A percentile compares a stretch with the other conserved stretches of the same genome.
phyloP scores from a whole-genome alignment of 1,140 invertebrate species.

The Grapholita molesta region DNA sequence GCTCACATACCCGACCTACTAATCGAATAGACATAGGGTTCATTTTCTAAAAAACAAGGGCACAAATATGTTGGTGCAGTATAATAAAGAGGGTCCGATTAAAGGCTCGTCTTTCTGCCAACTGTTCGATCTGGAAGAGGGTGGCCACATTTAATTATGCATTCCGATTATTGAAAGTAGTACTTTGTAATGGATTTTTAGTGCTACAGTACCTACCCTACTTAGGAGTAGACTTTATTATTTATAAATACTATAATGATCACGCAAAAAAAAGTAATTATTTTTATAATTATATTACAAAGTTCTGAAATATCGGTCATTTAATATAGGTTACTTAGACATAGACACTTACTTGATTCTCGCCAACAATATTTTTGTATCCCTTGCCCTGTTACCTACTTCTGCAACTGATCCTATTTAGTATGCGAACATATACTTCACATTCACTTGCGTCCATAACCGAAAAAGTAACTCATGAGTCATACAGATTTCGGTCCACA shows the following conservation, averaged over 20 bases:
- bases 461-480: too few species aligned
- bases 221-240: not conserved
- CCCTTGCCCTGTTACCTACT: too few species aligned
- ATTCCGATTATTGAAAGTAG: slow-evolving; percentile 63
- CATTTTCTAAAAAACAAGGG: not conserved
- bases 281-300: too few species aligned
- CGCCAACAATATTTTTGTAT: too few species aligned
- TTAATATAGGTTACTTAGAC: too few species aligned
- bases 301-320: too few species aligned
- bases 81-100: slow-evolving; percentile 67
- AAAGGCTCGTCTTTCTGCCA: slow-evolving; percentile 73
- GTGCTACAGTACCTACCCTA: slow-evolving; percentile 17
- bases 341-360: too few species aligned
- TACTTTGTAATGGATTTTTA: slow-evolving; percentile 62
- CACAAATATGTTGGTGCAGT: not conserved
- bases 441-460: too few species aligned
- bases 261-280: too few species aligned
- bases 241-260: not conserved
- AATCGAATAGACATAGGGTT: not conserved
- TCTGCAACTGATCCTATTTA: too few species aligned
- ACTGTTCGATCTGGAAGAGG: slow-evolving; percentile 57
- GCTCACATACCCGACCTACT: not conserved
- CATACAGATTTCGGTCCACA: too few species aligned
- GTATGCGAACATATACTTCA: too few species aligned
- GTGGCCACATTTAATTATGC: slow-evolving; percentile 58